Base-by-base conservation (phyloP, 2,888 invertebrate species). In the Tipula confusa region DNA sequence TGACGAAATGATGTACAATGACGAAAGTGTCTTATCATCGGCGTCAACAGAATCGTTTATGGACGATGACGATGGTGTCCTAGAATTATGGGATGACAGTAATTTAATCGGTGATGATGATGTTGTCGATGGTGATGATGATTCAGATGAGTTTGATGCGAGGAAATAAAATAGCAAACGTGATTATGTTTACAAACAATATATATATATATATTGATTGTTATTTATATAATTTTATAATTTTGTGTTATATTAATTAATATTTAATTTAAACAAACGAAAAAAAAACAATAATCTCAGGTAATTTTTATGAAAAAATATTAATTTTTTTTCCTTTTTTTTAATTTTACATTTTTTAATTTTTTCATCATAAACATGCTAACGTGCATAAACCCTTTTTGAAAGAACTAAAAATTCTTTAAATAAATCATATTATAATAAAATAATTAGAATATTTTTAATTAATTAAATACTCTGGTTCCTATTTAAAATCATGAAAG, bases 11-110 rank as follows among this genome's bases (percentile, higher is more conserved):
- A 80, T 80, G 80, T 82, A 48, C 29, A 83, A 24, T 18, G 83
- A 83, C 48, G 83, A 29, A 29, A 29, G 43, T 83, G 1, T 48
- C 1, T 7, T 48, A 29, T 3, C 84, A 85, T 31, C 87, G 86
- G 18, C 64, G 9, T 86, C 87, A 15, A 83, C 81, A 1, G 84
- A 84, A 29, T 4, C 84, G 64, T 83, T 84, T 9, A 83, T 83
- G 36, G 83, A 84, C 36, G 84, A 87, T 82, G 88, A 88, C 2
- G 43, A 31, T 6, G 82, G 43, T 28, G 9, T 13, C 13, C 28
- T 28, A n/a, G 29, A 80, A 29, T 0, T 13, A 80, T 80, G 29
- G 80, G 64, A 64, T 24, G 64, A 64, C 9, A 64, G 64, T 64
- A 64, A 64, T 18, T 80, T 80, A 18, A 82, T 83, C 9, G 83